phyloP scores from a whole-genome alignment of 1,140 invertebrate species.

The Diabrotica virgifera region DNA sequence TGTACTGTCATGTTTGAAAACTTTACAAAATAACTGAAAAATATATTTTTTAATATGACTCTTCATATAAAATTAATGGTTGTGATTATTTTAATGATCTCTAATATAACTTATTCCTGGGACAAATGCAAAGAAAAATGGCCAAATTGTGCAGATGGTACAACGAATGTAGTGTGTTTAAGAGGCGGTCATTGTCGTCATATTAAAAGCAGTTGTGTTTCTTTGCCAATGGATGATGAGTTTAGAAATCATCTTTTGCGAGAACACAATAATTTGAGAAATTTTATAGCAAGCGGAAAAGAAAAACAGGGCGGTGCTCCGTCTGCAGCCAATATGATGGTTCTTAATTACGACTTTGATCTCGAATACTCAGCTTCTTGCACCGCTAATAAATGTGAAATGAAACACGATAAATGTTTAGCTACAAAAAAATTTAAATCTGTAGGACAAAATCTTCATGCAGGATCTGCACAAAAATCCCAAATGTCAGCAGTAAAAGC shows the following conservation, averaged over 20 bases:
- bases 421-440: not conserved
- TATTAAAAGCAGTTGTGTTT: too few relatives aligned
- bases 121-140: too few relatives aligned
- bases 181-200: too few relatives aligned
- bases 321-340: conserved; percentile 19
- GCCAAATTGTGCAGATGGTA: too few relatives aligned
- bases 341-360: conserved; percentile 15
- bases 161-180: too few relatives aligned
- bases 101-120: too few relatives aligned
- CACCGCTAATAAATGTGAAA: conserved; percentile 9
- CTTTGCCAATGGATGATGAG: too few relatives aligned
- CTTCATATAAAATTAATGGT: too few relatives aligned
- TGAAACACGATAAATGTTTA: conserved; percentile 16
- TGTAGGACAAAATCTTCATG: conserved; percentile 20
- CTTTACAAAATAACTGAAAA: too few relatives aligned
- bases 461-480: not conserved
- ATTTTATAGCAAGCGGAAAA: not conserved
- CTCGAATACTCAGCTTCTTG: conserved; percentile 17
- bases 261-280: conserved; percentile 1
- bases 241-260: not conserved
- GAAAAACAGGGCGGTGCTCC: conserved; percentile 1
- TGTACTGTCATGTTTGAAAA: too few relatives aligned
- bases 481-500: not conserved
- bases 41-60: too few relatives aligned
- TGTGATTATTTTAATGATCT: too few relatives aligned